phyloP scores from a whole-genome alignment of 2,797 vertebrate species.

The Coregonus suidteri region DNA sequence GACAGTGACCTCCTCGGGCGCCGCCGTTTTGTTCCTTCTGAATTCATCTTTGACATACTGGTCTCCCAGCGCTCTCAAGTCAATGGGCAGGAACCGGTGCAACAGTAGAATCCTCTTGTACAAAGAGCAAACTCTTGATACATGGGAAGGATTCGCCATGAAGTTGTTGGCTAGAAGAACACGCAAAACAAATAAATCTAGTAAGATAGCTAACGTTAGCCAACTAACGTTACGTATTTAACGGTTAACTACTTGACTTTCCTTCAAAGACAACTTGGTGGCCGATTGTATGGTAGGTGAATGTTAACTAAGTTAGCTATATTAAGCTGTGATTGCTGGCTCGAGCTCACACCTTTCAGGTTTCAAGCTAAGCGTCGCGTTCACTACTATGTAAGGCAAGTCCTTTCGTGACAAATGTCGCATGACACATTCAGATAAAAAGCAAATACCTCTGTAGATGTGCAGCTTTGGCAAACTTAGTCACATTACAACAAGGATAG shows the following conservation, averaged over 20 bases:
- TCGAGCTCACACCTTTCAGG: neutral
- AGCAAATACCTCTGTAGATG: neutral
- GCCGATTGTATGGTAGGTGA: neutral
- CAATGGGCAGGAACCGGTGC: conserved; percentile 82
- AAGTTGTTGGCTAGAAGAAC: neutral
- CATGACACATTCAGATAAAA: neutral
- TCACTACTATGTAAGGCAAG: neutral
- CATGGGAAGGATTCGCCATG: conserved; percentile 68
- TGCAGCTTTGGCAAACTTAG: neutral
- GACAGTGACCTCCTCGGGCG: conserved; percentile 66
- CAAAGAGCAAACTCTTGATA: conserved; percentile 70
- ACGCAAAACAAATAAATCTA: neutral
- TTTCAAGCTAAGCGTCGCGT: neutral
- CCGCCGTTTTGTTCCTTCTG: conserved; percentile 76
- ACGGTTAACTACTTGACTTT: neutral
- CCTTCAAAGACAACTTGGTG: neutral
- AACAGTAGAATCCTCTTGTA: conserved; percentile 82
- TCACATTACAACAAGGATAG: neutral
- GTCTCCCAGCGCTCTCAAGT: conserved; percentile 81
- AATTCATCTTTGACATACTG: conserved; percentile 92
- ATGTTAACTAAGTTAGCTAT: neutral
- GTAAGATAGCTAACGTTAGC: neutral
- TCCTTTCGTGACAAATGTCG: neutral
- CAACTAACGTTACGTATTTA: too few relatives aligned
- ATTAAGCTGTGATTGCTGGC: neutral